Percentiles rank a stretch among this genome's conserved stretches.
Conservation (phyloP, 1,140 invertebrate genomes). For the Hyposmocoma kahamanoa region DNA sequence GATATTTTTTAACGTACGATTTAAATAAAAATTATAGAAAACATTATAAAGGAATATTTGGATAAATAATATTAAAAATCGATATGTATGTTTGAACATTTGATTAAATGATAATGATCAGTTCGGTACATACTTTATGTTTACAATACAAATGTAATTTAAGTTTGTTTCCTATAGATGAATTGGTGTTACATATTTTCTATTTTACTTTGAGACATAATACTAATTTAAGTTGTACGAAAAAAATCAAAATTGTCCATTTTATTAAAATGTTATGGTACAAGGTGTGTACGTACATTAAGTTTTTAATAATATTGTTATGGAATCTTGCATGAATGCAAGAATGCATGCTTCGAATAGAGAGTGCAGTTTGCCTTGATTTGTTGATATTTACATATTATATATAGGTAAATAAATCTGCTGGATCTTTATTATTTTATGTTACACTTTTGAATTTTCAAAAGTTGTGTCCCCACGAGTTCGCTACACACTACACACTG, state of each 20-base stretch:
- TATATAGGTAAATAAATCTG: constrained; percentile 6
- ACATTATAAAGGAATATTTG: too few species aligned
- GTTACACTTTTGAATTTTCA: background rate
- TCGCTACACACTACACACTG: constrained; percentile 39
- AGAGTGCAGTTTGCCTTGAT: constrained; percentile 48
- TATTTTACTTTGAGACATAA: constrained; percentile 40
- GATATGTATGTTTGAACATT: constrained; percentile 26
- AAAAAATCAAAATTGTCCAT: constrained; percentile 33
- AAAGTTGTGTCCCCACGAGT: constrained; percentile 9
- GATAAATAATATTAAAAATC: too few species aligned
- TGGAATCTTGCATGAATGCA: constrained; percentile 49
- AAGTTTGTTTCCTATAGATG: constrained; percentile 9
- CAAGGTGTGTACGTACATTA: constrained; percentile 43
- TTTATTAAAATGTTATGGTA: constrained; percentile 29
- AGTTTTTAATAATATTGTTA: constrained; percentile 28
- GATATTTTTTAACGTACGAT: too few species aligned
- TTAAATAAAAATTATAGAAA: too few species aligned
- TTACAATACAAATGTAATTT: constrained; percentile 22
- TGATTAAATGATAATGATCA: background rate
- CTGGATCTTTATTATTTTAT: background rate
- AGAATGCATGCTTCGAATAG: constrained; percentile 51
- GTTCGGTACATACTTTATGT: constrained; percentile 4
- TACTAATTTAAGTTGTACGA: constrained; percentile 37
- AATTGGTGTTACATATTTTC: constrained; percentile 15
- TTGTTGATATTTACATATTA: constrained; percentile 15